phyloP scores from a whole-genome alignment of 1,140 invertebrate species.

The Papilio polytes region DNA sequence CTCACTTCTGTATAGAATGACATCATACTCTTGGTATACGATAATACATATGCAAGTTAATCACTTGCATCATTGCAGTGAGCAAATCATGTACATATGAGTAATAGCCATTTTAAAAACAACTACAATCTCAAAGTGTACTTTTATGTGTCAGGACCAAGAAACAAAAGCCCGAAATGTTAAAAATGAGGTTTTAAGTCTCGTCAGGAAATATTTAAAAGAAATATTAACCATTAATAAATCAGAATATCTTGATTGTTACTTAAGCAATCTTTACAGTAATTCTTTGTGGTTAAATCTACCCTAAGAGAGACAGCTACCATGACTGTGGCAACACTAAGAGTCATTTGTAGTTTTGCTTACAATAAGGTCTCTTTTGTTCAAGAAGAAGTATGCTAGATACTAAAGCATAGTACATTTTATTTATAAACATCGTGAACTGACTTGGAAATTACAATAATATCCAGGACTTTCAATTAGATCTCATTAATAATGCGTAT shows the following conservation, averaged over 20 bases:
- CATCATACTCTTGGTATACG: not conserved
- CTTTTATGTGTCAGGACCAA: not conserved
- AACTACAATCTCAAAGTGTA: not conserved
- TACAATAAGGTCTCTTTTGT: no score
- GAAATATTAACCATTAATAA: no score
- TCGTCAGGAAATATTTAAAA: no score
- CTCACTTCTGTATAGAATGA: not conserved
- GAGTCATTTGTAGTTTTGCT: no score
- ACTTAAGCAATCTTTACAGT: no score
- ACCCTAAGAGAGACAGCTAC: no score
- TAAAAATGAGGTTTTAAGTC: no score
- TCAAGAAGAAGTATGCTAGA: no score
- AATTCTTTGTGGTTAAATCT: no score
- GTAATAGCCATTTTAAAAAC: constrained; percentile 13
- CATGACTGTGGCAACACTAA: no score
- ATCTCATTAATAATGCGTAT: constrained; percentile 12
- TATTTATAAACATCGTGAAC: not conserved
- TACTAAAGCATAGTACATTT: not conserved
- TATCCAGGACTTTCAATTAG: constrained; percentile 1
- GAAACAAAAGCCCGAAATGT: not conserved
- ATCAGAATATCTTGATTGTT: no score
- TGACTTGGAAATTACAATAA: not conserved
- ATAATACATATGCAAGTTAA: constrained; percentile 14
- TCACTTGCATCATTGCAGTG: constrained; percentile 10
- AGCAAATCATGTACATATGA: constrained; percentile 17